phyloP scores from a whole-genome alignment of 2,113 vertebrate species.

The human region GRCh38 chr11:58439001-58439500 shows the following conservation, averaged over 20 bases:
- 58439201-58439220: constrained; percentile 14
- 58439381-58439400: constrained; percentile 26
- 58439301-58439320: constrained; percentile 58
- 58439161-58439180: not conserved
- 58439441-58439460: constrained; percentile 52
- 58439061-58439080: not conserved
- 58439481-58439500: constrained; percentile 37
- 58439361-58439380: constrained; percentile 57
- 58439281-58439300: constrained; percentile 28
- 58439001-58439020: not conserved
- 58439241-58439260: constrained; percentile 36
- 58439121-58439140: not conserved
- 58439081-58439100: not conserved
- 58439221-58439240: not conserved
- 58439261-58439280: constrained; percentile 63
- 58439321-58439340: constrained; percentile 27
- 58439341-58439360: constrained; percentile 36
- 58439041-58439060: not conserved
- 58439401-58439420: constrained; percentile 32
- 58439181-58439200: not conserved
- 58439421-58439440: constrained; percentile 51
- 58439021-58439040: not conserved
- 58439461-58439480: not conserved
- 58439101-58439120: not conserved
- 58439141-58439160: not conserved